Conservation (phyloP, 2,113 vertebrate genomes). For the Leptosomus discolor region DNA sequence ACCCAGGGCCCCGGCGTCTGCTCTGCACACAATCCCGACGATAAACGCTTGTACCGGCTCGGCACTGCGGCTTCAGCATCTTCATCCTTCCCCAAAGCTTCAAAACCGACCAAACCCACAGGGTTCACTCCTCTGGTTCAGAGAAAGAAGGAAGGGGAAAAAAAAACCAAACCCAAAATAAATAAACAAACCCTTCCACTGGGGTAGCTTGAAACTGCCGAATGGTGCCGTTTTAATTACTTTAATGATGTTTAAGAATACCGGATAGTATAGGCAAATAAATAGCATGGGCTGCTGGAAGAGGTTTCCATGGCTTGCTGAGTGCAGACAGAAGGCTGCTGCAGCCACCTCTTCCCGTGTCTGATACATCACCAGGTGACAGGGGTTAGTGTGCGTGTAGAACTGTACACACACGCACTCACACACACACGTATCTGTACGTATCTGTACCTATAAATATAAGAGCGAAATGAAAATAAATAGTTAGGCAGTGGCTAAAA, state of each 20-base stretch:
- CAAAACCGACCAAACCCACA: neutral
- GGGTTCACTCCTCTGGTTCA: neutral
- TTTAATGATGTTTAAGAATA: conserved; percentile 54
- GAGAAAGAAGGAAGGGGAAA: neutral
- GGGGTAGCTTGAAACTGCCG: conserved; percentile 40
- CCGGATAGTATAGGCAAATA: conserved; percentile 28
- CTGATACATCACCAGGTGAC: neutral
- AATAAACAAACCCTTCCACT: neutral
- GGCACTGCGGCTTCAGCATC: neutral
- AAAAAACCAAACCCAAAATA: neutral
- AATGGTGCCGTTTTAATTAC: conserved; percentile 38
- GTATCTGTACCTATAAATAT: neutral
- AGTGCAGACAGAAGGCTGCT: neutral
- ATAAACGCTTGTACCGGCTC: neutral
- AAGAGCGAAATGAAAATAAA: neutral
- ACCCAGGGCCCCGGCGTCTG: neutral
- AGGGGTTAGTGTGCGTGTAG: too few relatives aligned
- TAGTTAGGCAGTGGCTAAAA: neutral
- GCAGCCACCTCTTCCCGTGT: neutral
- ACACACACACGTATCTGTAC: too few relatives aligned
- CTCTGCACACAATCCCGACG: neutral
- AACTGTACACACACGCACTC: neutral
- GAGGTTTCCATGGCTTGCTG: neutral
- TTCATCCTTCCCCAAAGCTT: neutral
- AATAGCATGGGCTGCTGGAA: neutral